A percentile compares a stretch with the other conserved stretches of the same genome.
Conservation (phyloP, 2,797 vertebrate genomes). For the Linurgus olivaceus region DNA sequence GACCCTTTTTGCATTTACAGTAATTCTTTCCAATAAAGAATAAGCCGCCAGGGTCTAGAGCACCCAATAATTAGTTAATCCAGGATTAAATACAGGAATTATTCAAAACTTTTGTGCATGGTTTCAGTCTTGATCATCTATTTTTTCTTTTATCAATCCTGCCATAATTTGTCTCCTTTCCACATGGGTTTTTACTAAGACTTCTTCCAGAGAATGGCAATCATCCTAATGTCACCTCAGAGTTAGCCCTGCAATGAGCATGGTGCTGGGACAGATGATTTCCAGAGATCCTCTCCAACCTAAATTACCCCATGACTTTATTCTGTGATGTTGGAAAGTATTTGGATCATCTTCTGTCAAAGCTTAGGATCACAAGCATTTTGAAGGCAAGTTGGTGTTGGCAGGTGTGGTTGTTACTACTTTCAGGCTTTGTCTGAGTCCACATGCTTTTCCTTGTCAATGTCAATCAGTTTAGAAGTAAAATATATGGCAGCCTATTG, state of each 20-base stretch:
- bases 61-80: slow-evolving; percentile 31
- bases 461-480: background rate
- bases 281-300: background rate
- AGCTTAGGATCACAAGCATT: background rate
- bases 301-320: background rate
- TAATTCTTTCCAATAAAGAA: slow-evolving; percentile 23
- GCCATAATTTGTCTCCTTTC: background rate
- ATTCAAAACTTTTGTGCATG: background rate
- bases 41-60: background rate
- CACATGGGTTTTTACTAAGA: background rate
- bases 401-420: background rate
- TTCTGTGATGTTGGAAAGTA: background rate
- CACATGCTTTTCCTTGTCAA: background rate
- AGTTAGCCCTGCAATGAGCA: background rate
- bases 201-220: background rate
- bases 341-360: background rate
- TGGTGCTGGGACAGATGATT: background rate
- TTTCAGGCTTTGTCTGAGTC: background rate
- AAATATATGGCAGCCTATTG: background rate
- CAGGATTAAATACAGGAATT: background rate
- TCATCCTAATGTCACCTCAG: background rate
- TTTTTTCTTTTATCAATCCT: background rate
- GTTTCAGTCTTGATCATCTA: background rate
- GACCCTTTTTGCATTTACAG: background rate
- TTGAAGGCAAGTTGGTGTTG: background rate